Percentiles rank a stretch among this genome's conserved stretches.
Evolutionary conservation across 2,113 vertebrate genomes (phyloP).

Genomic region (Amphilophus citrinellus): DNA sequence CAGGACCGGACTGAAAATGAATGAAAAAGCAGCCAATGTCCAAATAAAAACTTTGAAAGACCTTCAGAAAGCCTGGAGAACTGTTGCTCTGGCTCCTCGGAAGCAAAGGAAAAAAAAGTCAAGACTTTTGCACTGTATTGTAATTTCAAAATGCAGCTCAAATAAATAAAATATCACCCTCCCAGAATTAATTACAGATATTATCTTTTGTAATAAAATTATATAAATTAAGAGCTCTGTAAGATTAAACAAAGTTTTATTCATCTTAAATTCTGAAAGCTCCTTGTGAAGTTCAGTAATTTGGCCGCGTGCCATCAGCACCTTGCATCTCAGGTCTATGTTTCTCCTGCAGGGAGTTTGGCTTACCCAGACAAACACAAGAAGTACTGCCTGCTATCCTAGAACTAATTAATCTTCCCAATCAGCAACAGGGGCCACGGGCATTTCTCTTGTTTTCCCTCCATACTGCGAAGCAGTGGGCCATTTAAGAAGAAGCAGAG

Average conservation of each 20-base stretch:
- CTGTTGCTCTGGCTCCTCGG: not conserved
- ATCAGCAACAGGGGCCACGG: slow-evolving; percentile 75
- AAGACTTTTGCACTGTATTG: not conserved
- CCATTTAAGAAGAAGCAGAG: slow-evolving; percentile 82
- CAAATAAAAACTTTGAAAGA: not conserved
- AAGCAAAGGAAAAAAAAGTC: not conserved
- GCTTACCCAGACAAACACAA: slow-evolving; percentile 71
- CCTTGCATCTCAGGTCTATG: slow-evolving; percentile 28
- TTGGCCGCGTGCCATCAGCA: not conserved
- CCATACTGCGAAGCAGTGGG: slow-evolving; percentile 53
- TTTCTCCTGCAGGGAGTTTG: slow-evolving; percentile 26
- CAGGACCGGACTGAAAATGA: not conserved
- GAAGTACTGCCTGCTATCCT: slow-evolving; percentile 37
- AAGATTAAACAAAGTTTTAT: not conserved
- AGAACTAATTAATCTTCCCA: slow-evolving; percentile 85
- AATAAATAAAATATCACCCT: not conserved
- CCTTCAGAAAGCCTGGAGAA: not conserved
- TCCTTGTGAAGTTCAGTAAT: not conserved
- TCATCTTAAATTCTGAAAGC: not conserved
- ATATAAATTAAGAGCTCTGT: not conserved
- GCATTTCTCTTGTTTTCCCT: slow-evolving; percentile 81
- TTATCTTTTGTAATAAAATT: not conserved
- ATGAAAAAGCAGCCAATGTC: not conserved
- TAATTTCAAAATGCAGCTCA: not conserved
- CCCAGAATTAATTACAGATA: not conserved